Base-by-base conservation (phyloP, 1,140 invertebrate species). In the Trypoxylus dichotomus region DNA sequence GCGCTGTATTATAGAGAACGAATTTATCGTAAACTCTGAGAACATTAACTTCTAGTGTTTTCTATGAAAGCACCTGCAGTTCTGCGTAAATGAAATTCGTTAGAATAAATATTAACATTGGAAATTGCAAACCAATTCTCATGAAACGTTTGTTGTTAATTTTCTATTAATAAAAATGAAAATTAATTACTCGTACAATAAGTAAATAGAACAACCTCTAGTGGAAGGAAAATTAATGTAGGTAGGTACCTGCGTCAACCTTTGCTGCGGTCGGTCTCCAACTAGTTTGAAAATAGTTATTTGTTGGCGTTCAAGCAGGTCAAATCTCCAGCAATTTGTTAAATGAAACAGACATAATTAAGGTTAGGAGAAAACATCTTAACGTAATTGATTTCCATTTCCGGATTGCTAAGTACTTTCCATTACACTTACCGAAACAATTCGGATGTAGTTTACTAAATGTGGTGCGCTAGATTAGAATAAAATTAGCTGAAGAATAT, bases 271-370 rank as follows among this genome's bases (percentile, higher is more conserved):
- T 58, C 21, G 47, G 47, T 58, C 47, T 8, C 47, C 47, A 21
- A 58, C 47, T 58, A 58, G 47, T 13, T 58, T 13, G 47, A 58
- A 58, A 58, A 58, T 58, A 58, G 47, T 58, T 58, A 58, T 58
- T 58, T 58, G 47, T 58, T 58, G 5, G 47, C 15, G 47, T 58
- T 5, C 6, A 58, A 58, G 47, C 15, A 58, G 47, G 47, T 21
- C 47, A 58, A 58, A 58, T 58, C 47, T 58, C 15, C 47, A 10
- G 47, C 47, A 58, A 58, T 58, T 58, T 58, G 47, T 58, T 58
- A 58, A 58, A 58, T 58, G 47, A 8, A 58, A 58, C 47, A 58
- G 47, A 58, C 47, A 58, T 21, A 58, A 58, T 58, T 58, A 58
- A 58, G 15, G 47, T 58, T 13, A 10, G 21, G 47, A 58, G 47